Conservation (phyloP, 2,113 vertebrate genomes). For the Nicator chloris region DNA sequence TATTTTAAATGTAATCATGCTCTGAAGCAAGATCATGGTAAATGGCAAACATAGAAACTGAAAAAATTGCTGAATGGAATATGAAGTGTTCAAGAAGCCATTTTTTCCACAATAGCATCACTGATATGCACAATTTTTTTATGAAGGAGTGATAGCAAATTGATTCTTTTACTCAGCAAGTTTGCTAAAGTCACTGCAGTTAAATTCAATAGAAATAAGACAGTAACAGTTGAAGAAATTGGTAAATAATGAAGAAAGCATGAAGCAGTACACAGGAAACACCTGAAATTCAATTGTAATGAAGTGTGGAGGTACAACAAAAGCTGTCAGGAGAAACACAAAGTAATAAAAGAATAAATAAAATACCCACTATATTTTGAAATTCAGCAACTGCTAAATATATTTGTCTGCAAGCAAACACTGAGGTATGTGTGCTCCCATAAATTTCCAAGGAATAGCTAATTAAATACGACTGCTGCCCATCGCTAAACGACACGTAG, state of each 20-base stretch:
- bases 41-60: background rate
- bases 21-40: background rate
- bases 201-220: background rate
- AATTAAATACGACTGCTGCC: background rate
- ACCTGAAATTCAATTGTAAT: background rate
- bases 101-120: background rate
- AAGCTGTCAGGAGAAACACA: background rate
- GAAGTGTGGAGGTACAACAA: background rate
- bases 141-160: background rate
- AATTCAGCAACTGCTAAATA: background rate
- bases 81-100: background rate
- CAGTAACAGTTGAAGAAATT: background rate
- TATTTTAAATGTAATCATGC: slow-evolving; percentile 63
- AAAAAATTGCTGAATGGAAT: background rate
- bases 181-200: background rate
- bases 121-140: background rate
- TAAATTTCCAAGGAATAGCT: background rate
- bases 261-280: background rate
- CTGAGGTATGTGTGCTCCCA: background rate
- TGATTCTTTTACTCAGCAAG: background rate
- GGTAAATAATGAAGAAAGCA: background rate
- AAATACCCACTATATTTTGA: background rate
- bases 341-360: background rate
- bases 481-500: background rate
- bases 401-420: background rate